Evolutionary conservation across 2,888 invertebrate species (phyloP).

Genomic region (Dioctria linearis): DNA sequence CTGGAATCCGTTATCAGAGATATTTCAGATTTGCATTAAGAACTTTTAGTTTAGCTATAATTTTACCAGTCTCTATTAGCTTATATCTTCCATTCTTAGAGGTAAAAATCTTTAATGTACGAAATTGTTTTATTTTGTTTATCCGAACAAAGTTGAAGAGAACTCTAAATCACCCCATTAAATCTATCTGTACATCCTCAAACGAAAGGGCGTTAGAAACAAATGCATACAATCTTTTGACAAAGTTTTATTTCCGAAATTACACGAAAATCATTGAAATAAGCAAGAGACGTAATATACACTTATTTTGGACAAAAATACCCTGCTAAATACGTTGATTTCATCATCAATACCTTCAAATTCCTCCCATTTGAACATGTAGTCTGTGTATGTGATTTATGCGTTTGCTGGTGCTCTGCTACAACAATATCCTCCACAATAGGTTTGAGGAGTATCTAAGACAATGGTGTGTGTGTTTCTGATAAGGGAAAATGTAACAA

Average conservation of each 20-base stretch:
- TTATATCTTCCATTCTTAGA: too few relatives aligned
- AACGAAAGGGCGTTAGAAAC: too few relatives aligned
- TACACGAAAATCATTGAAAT: slow-evolving; percentile 44
- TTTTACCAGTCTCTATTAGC: too few relatives aligned
- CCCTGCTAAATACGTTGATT: slow-evolving; percentile 33
- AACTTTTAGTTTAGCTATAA: too few relatives aligned
- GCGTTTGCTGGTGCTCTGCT: slow-evolving; percentile 27
- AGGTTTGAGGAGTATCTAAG: slow-evolving; percentile 8
- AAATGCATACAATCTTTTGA: neutral
- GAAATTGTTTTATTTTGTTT: too few relatives aligned
- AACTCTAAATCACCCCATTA: too few relatives aligned
- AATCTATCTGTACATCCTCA: too few relatives aligned
- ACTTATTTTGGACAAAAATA: slow-evolving; percentile 39
- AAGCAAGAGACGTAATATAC: slow-evolving; percentile 47
- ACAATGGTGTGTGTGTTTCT: neutral
- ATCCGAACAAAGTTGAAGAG: too few relatives aligned
- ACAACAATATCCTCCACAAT: slow-evolving; percentile 5
- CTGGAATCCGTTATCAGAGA: too few relatives aligned
- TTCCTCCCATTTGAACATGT: slow-evolving; percentile 17
- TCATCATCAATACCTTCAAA: neutral
- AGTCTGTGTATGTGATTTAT: neutral
- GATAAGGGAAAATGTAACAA: slow-evolving; percentile 13
- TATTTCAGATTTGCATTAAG: too few relatives aligned
- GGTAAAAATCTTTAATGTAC: too few relatives aligned
- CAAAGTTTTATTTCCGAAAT: slow-evolving; percentile 31